Conservation (phyloP, 1,140 invertebrate genomes). For the Vanessa tameamea region DNA sequence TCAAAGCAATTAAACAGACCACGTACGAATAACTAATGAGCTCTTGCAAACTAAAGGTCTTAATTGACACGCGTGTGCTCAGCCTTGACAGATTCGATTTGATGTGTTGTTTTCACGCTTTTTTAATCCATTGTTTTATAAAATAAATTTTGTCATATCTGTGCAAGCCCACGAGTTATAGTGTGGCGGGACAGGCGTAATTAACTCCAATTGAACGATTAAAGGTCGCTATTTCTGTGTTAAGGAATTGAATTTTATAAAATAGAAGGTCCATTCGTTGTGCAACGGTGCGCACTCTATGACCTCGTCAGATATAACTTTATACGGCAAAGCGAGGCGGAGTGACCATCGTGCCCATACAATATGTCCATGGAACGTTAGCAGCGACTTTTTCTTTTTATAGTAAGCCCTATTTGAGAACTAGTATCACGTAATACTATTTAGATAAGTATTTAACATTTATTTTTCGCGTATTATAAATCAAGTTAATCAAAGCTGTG, state of each 20-base stretch:
- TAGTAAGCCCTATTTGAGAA: background rate
- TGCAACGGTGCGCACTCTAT: slow-evolving; percentile 47
- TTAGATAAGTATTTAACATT: no score
- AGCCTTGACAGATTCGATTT: slow-evolving; percentile 18
- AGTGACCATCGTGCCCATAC: slow-evolving; percentile 51
- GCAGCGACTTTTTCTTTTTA: background rate
- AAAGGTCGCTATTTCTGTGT: slow-evolving; percentile 4
- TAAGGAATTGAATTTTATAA: slow-evolving; percentile 17
- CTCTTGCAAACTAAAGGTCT: background rate
- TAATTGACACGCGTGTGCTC: background rate
- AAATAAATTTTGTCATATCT: background rate
- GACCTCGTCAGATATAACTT: slow-evolving; percentile 70
- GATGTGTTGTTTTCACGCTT: slow-evolving; percentile 10
- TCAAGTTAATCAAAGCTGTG: no score
- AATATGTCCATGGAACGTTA: slow-evolving; percentile 6
- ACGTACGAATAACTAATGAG: no score
- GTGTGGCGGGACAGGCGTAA: background rate
- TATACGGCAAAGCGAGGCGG: slow-evolving; percentile 69
- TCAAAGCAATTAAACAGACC: no score
- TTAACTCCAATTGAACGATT: slow-evolving; percentile 4
- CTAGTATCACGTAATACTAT: no score
- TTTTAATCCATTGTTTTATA: background rate
- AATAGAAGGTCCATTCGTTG: slow-evolving; percentile 50
- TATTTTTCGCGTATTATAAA: no score
- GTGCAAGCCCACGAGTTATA: background rate